Evolutionary conservation across 1,140 invertebrate genomes (phyloP).

Genomic region (Drosophila teissieri): DNA sequence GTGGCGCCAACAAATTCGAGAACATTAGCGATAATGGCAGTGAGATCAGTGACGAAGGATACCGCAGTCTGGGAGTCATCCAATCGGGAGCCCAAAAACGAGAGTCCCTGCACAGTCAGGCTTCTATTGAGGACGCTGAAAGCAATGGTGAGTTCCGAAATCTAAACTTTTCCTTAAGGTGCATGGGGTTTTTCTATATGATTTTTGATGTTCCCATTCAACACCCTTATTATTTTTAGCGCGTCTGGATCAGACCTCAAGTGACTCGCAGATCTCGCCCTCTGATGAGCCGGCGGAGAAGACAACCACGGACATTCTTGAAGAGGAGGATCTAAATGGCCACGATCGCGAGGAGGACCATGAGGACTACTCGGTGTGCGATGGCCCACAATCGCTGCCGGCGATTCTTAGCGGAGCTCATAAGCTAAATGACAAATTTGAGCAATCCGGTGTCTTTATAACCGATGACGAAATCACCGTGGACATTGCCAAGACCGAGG

Average conservation of each 20-base stretch:
- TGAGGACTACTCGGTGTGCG: slow-evolving; percentile 49
- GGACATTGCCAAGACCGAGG: slow-evolving; percentile 88
- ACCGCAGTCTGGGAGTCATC: slow-evolving; percentile 91
- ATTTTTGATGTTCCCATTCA: not conserved
- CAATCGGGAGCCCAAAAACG: slow-evolving; percentile 87
- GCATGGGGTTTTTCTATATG: not conserved
- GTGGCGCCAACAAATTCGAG: slow-evolving; percentile 83
- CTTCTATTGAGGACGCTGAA: slow-evolving; percentile 89
- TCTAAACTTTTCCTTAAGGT: not conserved
- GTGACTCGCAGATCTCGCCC: slow-evolving; percentile 82
- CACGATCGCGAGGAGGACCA: slow-evolving; percentile 18
- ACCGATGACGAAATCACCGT: slow-evolving; percentile 86
- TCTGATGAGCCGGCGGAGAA: slow-evolving; percentile 59
- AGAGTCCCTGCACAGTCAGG: slow-evolving; percentile 88
- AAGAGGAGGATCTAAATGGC: slow-evolving; percentile 15
- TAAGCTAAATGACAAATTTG: slow-evolving; percentile 61
- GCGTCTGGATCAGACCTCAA: slow-evolving; percentile 84
- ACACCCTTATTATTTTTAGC: slow-evolving; percentile 25
- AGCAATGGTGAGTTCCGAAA: slow-evolving; percentile 87
- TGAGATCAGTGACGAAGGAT: slow-evolving; percentile 94
- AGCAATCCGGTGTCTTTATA: slow-evolving; percentile 83
- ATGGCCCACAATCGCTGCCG: slow-evolving; percentile 75
- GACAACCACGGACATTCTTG: slow-evolving; percentile 18
- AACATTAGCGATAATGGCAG: slow-evolving; percentile 93
- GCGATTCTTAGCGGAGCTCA: slow-evolving; percentile 54